Evolutionary conservation across 2,888 invertebrate species (phyloP).

Genomic region (Agonopterix arenella): DNA sequence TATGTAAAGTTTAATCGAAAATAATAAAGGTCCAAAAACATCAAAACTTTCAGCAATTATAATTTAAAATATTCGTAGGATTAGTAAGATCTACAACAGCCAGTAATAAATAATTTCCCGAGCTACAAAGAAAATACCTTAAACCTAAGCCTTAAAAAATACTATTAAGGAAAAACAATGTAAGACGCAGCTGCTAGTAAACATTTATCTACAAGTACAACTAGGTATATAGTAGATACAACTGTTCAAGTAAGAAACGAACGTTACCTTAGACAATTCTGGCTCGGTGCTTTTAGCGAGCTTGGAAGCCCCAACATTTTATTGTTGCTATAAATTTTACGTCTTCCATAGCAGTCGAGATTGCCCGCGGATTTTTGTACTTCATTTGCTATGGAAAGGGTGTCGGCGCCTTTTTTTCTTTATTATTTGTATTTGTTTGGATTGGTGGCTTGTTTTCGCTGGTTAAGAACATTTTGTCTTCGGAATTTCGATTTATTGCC

Average conservation of each 20-base stretch:
- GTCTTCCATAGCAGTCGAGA: conserved; percentile 52
- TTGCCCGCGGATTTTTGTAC: conserved; percentile 68
- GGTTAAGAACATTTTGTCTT: too few relatives aligned
- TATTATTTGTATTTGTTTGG: conserved; percentile 2
- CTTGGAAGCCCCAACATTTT: conserved; percentile 64
- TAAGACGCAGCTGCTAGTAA: not conserved
- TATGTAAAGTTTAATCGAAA: too few relatives aligned
- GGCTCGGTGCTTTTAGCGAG: conserved; percentile 37
- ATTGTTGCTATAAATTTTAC: conserved; percentile 72
- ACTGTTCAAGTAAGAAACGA: not conserved
- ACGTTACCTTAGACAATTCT: conserved; percentile 26
- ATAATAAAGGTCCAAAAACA: too few relatives aligned
- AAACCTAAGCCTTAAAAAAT: not conserved
- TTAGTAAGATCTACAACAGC: not conserved
- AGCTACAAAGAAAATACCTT: not conserved
- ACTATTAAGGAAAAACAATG: not conserved
- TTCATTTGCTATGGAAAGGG: conserved; percentile 31
- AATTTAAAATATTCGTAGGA: not conserved
- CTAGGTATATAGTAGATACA: too few relatives aligned
- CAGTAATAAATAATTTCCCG: not conserved
- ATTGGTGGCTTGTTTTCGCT: not conserved
- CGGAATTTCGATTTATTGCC: too few relatives aligned
- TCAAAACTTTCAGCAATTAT: not conserved
- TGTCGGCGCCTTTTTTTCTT: conserved; percentile 22
- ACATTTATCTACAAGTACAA: conserved; percentile 1